Conservation (phyloP, 2,113 vertebrate species). For the Merops nubicus region DNA sequence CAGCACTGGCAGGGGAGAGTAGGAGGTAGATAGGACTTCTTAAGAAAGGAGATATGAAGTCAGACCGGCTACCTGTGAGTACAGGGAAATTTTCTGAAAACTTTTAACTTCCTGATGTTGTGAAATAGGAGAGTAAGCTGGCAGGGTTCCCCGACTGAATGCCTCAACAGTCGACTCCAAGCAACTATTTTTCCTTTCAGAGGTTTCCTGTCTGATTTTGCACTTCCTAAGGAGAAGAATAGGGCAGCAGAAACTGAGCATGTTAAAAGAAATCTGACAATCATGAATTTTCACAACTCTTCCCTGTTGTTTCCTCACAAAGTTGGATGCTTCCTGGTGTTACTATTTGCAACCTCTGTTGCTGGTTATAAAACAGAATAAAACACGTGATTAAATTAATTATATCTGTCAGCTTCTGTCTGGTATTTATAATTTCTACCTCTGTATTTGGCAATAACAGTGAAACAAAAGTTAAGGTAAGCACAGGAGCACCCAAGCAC, state of each 20-base stretch:
- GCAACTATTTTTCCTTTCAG: background rate
- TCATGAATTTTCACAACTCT: background rate
- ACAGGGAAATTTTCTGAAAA: background rate
- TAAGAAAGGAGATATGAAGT: background rate
- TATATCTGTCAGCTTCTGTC: background rate
- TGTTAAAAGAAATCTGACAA: background rate
- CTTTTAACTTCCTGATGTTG: background rate
- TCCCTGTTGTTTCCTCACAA: background rate
- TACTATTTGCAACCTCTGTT: background rate
- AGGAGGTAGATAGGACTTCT: background rate
- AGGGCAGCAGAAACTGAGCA: background rate
- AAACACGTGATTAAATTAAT: background rate
- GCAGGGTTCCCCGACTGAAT: background rate
- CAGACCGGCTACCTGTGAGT: background rate
- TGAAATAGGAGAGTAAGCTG: background rate
- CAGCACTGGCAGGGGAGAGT: background rate
- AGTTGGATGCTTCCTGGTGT: background rate
- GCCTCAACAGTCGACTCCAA: background rate
- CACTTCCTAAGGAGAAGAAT: background rate
- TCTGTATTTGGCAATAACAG: background rate
- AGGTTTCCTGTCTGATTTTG: background rate
- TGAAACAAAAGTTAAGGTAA: background rate
- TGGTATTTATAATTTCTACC: background rate
- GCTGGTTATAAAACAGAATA: background rate
- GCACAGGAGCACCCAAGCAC: background rate